Conservation (phyloP, 2,113 vertebrate genomes). For the Sylvilagus bachmani region DNA sequence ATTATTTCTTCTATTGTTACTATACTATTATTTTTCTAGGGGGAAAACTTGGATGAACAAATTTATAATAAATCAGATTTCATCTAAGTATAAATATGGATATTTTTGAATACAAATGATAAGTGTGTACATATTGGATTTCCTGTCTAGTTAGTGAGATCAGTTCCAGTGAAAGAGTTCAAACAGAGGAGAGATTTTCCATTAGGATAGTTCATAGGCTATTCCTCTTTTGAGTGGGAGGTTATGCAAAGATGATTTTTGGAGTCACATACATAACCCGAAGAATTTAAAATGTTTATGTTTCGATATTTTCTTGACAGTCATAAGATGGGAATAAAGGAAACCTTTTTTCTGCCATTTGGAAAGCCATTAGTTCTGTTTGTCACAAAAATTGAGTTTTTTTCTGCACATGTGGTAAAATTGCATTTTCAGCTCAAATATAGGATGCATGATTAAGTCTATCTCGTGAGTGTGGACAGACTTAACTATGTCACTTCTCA, state of each 20-base stretch:
- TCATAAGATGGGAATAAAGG: background rate
- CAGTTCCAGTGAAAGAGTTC: background rate
- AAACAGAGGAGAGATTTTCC: background rate
- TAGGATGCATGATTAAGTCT: background rate
- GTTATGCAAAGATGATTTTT: background rate
- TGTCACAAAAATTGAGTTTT: background rate
- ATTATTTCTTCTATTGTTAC: slow-evolving; percentile 24
- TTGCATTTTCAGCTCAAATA: background rate
- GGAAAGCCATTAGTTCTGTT: background rate
- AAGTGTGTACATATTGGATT: background rate
- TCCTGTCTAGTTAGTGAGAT: background rate
- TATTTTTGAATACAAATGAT: slow-evolving; percentile 7
- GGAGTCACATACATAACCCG: background rate
- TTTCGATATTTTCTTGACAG: background rate
- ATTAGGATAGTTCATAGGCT: background rate
- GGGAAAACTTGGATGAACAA: background rate
- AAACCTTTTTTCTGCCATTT: background rate
- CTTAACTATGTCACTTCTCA: background rate
- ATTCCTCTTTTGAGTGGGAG: slow-evolving; percentile 16
- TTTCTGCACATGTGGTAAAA: background rate
- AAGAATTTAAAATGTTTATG: background rate
- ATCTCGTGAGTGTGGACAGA: background rate
- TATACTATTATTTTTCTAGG: slow-evolving; percentile 44
- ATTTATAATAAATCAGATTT: slow-evolving; percentile 2
- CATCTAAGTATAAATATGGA: background rate